Evolutionary conservation across 2,113 vertebrate species (phyloP), one percentile per base, ranked within the genome.

Genomic region (Gymnarchus niloticus): DNA sequence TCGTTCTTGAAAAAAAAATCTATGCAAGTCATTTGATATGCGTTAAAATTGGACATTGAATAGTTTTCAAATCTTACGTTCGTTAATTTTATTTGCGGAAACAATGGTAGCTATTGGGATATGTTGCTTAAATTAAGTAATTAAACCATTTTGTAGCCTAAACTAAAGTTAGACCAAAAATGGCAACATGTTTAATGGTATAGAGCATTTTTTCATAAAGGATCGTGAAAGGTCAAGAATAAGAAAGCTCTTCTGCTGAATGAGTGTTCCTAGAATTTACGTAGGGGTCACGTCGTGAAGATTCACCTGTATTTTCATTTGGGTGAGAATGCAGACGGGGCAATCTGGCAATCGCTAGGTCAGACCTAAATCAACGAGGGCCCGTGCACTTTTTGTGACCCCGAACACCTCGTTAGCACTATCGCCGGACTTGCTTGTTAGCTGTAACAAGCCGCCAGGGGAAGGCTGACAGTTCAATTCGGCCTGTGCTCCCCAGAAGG

Each of bases 391-490:
- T 54, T 28, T 54, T n/a, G 9, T 37, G 25, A 82, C 48, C 83
- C 73, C 0, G 2, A 54, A 73, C n/a, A 76, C 89, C 93, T 95
- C 93, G 91, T 94, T 94, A 95, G 93, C 90, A 88, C 90, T 90
- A 92, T 91, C 92, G 91, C 87, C 87, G 87, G 90, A 92, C 86
- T 88, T 88, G 88, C 92, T 89, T 84, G 89, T 93, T 93, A 84
- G 89, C 92, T 88, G 87, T 87, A 87, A 91, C 93, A 92, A 93
- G 91, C 87, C 85, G 89, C 84, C 83, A 87, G 87, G 91, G 88
- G 91, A 89, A 89, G 88, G 85, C 91, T 93, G 93, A 93, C 93
- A 92, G 91, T 92, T 94, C 93, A 91, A 86, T 93, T 95, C 85
- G 89, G 87, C 89, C 59, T 0, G 82, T 86, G 0, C 83, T 92